A percentile compares a stretch with the other conserved stretches of the same genome.
Conservation (phyloP, 2,113 vertebrate genomes). For the Microcebus tavaratra region DNA sequence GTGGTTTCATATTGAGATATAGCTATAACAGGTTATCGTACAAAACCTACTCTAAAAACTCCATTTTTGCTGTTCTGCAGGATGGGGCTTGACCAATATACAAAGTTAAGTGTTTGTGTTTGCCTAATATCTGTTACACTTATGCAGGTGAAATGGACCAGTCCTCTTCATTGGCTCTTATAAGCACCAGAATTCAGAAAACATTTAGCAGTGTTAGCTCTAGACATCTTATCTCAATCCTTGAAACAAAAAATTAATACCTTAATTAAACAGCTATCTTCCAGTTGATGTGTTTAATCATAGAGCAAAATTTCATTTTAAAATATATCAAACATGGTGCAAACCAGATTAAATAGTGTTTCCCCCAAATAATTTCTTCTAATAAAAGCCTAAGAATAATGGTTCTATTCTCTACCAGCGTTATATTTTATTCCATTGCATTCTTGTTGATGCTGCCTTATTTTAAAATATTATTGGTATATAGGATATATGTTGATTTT, state of each 20-base stretch:
- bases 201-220: neutral
- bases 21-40: neutral
- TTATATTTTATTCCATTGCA: conserved; percentile 21
- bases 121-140: neutral
- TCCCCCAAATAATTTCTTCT: neutral
- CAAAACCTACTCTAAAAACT: neutral
- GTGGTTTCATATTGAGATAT: neutral
- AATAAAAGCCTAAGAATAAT: conserved; percentile 6
- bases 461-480: neutral
- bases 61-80: neutral
- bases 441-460: neutral
- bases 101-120: neutral
- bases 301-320: conserved; percentile 11
- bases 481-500: neutral
- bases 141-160: neutral
- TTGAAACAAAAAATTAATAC: neutral
- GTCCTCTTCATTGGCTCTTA: neutral
- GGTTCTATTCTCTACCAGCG: neutral
- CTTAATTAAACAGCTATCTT: neutral
- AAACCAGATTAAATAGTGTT: neutral
- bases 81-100: neutral
- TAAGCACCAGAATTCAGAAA: neutral
- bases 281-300: neutral
- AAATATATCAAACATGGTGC: neutral
- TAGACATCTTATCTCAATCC: neutral